Conservation (phyloP, 2,113 vertebrate species). For the Myotis brandtii region DNA sequence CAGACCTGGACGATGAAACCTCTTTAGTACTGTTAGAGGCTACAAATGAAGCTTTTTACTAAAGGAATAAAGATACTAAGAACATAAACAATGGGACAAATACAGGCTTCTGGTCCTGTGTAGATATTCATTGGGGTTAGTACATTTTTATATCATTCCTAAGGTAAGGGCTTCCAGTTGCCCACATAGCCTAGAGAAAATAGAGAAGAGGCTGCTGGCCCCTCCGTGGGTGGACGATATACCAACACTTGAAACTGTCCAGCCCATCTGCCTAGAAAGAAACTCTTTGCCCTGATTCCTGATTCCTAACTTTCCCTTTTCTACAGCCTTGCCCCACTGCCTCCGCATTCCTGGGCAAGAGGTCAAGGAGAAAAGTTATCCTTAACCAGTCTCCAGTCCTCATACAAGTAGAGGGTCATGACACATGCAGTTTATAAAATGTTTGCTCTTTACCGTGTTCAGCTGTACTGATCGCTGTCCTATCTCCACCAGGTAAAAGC, state of each 20-base stretch:
- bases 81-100: neutral
- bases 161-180: neutral
- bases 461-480: neutral
- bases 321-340: too few species aligned
- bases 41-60: neutral
- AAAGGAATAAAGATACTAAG: neutral
- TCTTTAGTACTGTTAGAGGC: neutral
- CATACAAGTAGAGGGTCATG: neutral
- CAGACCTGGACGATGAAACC: neutral
- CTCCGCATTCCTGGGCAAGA: neutral
- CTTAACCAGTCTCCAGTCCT: neutral
- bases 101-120: neutral
- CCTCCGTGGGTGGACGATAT: neutral
- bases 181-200: neutral
- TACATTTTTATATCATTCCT: neutral
- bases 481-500: conserved; percentile 83
- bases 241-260: neutral
- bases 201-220: neutral
- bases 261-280: neutral
- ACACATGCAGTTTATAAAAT: neutral
- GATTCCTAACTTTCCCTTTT: neutral
- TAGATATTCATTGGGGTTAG: neutral
- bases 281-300: neutral
- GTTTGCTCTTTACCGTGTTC: neutral
- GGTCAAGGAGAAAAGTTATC: neutral